Evolutionary conservation across 2,113 vertebrate species (phyloP).

Genomic region (Columba janthina): DNA sequence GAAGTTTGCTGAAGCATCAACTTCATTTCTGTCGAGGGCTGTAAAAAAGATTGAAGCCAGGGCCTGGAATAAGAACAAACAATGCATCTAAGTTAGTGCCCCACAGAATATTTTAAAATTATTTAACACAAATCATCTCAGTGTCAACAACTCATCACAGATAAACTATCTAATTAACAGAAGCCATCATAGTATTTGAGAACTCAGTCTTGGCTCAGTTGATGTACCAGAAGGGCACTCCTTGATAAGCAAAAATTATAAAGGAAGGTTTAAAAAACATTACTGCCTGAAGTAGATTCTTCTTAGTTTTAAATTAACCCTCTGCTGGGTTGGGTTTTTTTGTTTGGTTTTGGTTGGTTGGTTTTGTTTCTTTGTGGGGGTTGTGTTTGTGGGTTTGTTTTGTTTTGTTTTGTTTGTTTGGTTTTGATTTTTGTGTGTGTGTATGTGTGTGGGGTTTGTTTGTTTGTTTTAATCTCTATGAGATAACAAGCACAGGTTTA

Average conservation of each 20-base stretch:
- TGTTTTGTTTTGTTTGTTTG: not conserved
- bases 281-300: conserved; percentile 74
- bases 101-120: conserved; percentile 83
- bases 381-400: not conserved
- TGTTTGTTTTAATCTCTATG: conserved; percentile 22
- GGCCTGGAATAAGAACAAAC: conserved; percentile 74
- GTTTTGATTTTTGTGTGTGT: not conserved
- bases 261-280: conserved; percentile 77
- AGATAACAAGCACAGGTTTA: conserved; percentile 7
- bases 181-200: conserved; percentile 85
- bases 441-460: not conserved
- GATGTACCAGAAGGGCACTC: conserved; percentile 83
- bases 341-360: not conserved
- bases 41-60: conserved; percentile 66
- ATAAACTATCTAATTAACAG: conserved; percentile 86
- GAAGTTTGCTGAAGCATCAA: conserved; percentile 59
- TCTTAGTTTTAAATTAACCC: conserved; percentile 78
- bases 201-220: conserved; percentile 84
- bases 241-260: conserved; percentile 84
- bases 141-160: conserved; percentile 85
- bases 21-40: conserved; percentile 67
- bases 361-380: not conserved
- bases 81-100: conserved; percentile 78
- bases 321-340: conserved; percentile 55
- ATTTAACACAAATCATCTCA: conserved; percentile 84